Conservation (phyloP, 2,888 invertebrate species). For the Galerucella pusilla region DNA sequence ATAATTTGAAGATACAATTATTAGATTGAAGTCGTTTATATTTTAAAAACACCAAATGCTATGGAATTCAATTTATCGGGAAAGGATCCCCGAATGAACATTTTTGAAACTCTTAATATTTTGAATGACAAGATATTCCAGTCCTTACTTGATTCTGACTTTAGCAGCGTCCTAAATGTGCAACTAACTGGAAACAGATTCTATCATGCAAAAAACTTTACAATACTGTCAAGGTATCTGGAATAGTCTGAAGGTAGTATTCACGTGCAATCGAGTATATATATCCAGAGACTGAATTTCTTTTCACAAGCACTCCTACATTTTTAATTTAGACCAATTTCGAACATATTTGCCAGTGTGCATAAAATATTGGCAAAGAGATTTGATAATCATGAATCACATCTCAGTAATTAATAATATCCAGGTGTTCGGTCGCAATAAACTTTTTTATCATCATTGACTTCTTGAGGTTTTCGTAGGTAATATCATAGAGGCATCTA, state of each 20-base stretch:
- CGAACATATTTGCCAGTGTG: neutral
- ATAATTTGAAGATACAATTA: neutral
- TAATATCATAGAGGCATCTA: too few relatives aligned
- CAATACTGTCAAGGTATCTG: slow-evolving; percentile 20
- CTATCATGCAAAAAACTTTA: slow-evolving; percentile 27
- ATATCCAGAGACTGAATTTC: slow-evolving; percentile 14
- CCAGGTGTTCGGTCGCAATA: too few relatives aligned
- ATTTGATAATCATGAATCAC: neutral
- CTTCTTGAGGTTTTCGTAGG: too few relatives aligned
- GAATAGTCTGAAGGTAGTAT: slow-evolving; percentile 11
- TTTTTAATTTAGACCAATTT: neutral
- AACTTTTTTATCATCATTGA: too few relatives aligned
- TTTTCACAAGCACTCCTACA: neutral
- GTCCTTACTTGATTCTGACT: neutral
- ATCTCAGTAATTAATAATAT: too few relatives aligned
- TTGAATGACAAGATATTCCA: neutral
- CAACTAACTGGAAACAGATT: slow-evolving; percentile 19
- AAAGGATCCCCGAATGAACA: neutral
- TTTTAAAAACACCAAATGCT: neutral
- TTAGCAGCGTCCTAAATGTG: slow-evolving; percentile 19
- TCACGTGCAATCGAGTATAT: slow-evolving; percentile 20
- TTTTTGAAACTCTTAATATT: neutral
- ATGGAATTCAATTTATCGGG: neutral
- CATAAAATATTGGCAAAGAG: neutral
- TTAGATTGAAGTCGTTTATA: too few relatives aligned